Evolutionary conservation across 2,797 vertebrate species (phyloP).

Genomic region (Malurus leucopterus): DNA sequence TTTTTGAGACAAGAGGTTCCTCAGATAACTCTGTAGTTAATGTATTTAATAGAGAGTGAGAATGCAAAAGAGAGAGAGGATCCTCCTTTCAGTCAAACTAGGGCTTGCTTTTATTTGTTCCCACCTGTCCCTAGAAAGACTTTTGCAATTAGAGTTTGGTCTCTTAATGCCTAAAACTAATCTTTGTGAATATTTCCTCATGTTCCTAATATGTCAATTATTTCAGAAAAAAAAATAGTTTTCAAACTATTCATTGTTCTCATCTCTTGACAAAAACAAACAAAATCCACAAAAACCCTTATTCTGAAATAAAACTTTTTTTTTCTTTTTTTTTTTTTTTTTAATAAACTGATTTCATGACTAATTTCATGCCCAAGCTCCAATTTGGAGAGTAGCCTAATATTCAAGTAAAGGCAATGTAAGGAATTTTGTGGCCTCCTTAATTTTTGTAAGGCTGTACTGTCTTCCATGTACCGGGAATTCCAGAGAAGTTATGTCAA

Average conservation of each 20-base stretch:
- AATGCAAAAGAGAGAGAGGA: background rate
- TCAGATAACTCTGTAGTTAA: background rate
- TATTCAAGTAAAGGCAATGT: background rate
- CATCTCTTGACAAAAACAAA: background rate
- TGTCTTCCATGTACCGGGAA: background rate
- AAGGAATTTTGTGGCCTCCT: background rate
- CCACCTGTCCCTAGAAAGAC: background rate
- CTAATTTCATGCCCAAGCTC: background rate
- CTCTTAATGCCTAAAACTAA: background rate
- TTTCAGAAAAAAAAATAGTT: background rate
- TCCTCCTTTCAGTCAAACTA: background rate
- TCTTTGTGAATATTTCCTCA: background rate
- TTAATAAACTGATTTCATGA: background rate
- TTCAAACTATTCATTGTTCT: background rate
- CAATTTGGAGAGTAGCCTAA: background rate
- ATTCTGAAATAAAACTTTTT: background rate
- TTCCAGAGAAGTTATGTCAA: background rate
- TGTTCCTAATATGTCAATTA: background rate
- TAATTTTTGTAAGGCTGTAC: background rate
- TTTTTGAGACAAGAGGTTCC: background rate
- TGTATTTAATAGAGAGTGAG: background rate
- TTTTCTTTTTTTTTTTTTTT: no score
- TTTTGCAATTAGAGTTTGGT: background rate
- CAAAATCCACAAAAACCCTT: background rate
- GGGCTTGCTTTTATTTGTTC: background rate